These are phyloP conservation scores for Cisticola juncidis DNA, from an alignment of 2,113 vertebrate genomes.

Conservation along the genomic window DNA sequence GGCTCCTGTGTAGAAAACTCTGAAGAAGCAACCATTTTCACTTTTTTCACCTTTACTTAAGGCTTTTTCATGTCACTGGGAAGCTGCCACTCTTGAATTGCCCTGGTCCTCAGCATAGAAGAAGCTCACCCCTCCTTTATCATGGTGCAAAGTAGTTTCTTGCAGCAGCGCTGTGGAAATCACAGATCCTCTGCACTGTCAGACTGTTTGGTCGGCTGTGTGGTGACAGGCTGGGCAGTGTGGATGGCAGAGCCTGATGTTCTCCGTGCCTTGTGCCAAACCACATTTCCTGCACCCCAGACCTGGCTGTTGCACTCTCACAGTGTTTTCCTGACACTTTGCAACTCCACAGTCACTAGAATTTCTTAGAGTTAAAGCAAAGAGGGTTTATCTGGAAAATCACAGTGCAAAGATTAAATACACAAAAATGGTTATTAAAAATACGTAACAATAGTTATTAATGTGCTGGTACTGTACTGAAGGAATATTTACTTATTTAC, in stretches of 20 bases:
- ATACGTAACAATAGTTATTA: rapidly evolving
- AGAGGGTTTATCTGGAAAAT: neutral
- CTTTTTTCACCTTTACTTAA: neutral
- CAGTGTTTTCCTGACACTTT: neutral
- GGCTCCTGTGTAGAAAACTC: neutral
- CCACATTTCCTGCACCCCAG: neutral
- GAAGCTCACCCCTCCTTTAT: neutral
- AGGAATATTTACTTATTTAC: neutral
- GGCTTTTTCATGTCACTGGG: neutral
- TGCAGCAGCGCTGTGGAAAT: neutral
- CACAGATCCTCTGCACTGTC: neutral
- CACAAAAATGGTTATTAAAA: neutral
- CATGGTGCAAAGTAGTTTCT: neutral
- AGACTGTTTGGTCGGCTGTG: neutral
- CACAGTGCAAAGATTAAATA: neutral
- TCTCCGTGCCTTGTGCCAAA: rapidly evolving
- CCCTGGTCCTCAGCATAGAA: neutral
- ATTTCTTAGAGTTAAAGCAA: neutral
- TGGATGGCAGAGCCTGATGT: neutral
- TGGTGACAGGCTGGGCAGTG: neutral
- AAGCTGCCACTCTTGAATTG: neutral
- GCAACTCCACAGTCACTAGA: neutral
- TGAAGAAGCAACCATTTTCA: neutral
- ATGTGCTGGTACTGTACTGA: rapidly evolving
- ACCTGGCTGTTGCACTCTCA: neutral